Evolutionary conservation across 2,888 invertebrate species (phyloP), one percentile per base, ranked within the genome.

Genomic region (Leptogaster cylindrica): DNA sequence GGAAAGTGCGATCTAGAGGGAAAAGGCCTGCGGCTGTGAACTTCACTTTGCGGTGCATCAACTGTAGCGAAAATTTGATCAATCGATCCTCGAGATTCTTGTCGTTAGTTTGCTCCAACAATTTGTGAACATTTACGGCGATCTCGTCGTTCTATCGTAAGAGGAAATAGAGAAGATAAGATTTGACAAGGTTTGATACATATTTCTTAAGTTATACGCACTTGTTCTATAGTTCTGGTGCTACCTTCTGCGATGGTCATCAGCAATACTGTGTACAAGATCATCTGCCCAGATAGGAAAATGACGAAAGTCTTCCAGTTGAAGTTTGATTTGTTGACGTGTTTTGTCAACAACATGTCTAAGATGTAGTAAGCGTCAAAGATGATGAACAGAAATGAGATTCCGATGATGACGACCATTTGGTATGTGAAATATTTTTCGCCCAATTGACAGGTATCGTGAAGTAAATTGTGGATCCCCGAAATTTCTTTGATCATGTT

Each of bases 391-490:
- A 81, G 70, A 70, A 81, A 81, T n/a, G 80, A 79, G 61, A 81
- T 79, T 3, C 78, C 77, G 4, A 81, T 78, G 51, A 81, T 81
- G 3, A 81, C 80, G 39, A 81, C 67, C 39, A 81, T 72, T 68
- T 81, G 81, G 68, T 80, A 78, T 46, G 81, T 78, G 25, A 81
- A 81, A 68, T 81, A 81, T 70, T 80, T 78, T 72, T 81, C 80
- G 2, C 79, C 79, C 10, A 79, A 77, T 1, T 76, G 75, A 5
- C 79, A 79, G 23, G 80, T 79, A 51, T 81, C 80, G 64, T 81
- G 81, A n/a, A 81, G 77, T 63, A 78, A 44, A 39, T 78, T 77
- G 72, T 81, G 65, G 3, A 65, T 39, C 6, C 27, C 16, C 6
- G 50, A 27, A 2, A 50, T 25, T 36, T 65, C 36, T 3, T 33